Evolutionary conservation across 1,140 invertebrate species (phyloP), one percentile per base, ranked within the genome.

Genomic region (Diorhabda sublineata): DNA sequence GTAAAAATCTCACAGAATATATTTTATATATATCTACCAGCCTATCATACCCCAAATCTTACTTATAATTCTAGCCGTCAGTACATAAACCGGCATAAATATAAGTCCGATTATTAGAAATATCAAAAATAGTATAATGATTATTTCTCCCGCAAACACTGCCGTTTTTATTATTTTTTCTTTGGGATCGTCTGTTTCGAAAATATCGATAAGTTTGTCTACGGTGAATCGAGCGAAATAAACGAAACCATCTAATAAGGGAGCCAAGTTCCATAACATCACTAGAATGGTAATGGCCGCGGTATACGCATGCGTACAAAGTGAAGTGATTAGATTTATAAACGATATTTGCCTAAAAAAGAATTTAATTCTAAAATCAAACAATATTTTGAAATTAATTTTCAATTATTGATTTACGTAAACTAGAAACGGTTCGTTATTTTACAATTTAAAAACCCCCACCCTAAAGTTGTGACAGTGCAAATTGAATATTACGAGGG

Each of bases 191-290:
- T 66, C 44, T 5, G 74, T 74, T 68, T 76, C 64, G 42, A 70
- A 72, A 68, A 78, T 78, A 57, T 78, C 73, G 45, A 78, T 75
- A 45, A 71, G 45, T 70, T 76, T 75, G 61, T 78, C 77, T 47
- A 78, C 57, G 2, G 75, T 42, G 67, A 78, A 78, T 42, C 77
- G 60, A 3, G 74, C 52, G n/a, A 78, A 70, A 65, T 73, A 77
- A 5, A 76, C 65, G 44, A 77, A 71, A 11, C 74, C 75, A 41
- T 78, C 74, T 2, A 77, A 58, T 9, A 78, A 58, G 3, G 76
- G 75, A 42, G 74, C 65, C 52, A 78, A 64, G 60, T 77, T 77
- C 64, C 69, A 75, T n/a, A 78, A 61, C 76, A 78, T 78, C 9
- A 73, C 72, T 41, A 78, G 26, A 64, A 78, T 76, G 3, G 72